Evolutionary conservation across 2,888 invertebrate genomes (phyloP), one percentile per base, ranked within the genome.

Genomic region (Oegoconia quadripuncta): DNA sequence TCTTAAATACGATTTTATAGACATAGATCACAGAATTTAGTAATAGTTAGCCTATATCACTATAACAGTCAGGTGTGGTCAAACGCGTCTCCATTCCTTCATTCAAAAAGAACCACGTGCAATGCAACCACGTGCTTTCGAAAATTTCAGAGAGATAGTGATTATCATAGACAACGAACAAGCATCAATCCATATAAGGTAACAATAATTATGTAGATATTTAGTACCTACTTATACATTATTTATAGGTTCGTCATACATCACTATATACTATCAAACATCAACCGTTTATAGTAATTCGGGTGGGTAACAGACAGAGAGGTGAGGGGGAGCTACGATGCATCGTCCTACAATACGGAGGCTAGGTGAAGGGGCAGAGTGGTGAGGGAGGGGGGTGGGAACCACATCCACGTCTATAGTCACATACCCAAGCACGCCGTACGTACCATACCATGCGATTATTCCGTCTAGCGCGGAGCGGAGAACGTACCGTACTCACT

Each of bases 401-500:
- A 43, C 41, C 42, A 48, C 44, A 48, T 42, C 42, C 37, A 50
- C 46, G 47, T 43, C 41, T 46, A 41, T n/a, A n/a, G n/a, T n/a
- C n/a, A n/a, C n/a, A n/a, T 45, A 62, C 52, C 53, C 55, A 53
- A 55, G 52, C 54, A 53, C 52, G 52, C 48, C 55, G 41, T 44
- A 41, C 34, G 46, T 29, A 37, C 18, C 30, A 44, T 36, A 40
- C 25, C 22, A 55, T 68, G 78, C 78, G 76, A 77, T 80, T 81
- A 77, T 79, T 76, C 80, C 74, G 82, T 83, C 82, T 80, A 72
- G 73, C 69, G 69, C 74, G 35, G 69, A 67, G 74, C 34, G 38
- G 38, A 39, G 72, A 72, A 70, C 68, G 48, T 27, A 27, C n/a
- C n/a, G n/a, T 48, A 64, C 61, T 69, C 67, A 74, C 68, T 74